Base-by-base conservation (phyloP, 2,113 vertebrate genomes). In the Sebastes schlegelii region DNA sequence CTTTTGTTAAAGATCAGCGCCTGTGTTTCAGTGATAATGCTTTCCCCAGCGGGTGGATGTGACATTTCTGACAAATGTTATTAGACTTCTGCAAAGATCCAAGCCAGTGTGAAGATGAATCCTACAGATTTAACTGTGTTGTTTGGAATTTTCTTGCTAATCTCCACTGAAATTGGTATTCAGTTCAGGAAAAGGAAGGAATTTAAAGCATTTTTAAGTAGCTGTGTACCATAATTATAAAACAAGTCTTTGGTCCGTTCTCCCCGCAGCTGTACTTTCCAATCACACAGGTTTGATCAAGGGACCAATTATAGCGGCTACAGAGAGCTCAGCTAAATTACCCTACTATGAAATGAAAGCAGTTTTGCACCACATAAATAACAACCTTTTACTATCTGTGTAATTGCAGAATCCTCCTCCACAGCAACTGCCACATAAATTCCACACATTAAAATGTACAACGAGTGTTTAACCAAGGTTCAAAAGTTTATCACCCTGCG, bases 281-380 rank as follows among this genome's bases (percentile, higher is more conserved):
- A 82, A 63, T 80, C 68, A 79, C 79, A 76, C 81, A 52, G 64
- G 74, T 91, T 79, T 85, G 77, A 91, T 83, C 84, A 67, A 79
- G 85, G 74, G 83, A 89, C 42, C 90, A 93, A 90, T 92, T 90
- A 93, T 63, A 70, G 61, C 40, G 14, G 78, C 88, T 45, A 61
- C 67, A 60, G 58, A 79, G n/a, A 54, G 77, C 67, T 16, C 57
- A 51, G 48, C 52, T 79, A 66, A 91, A 80, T 82, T 74, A 54
- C 74, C 45, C 72, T 34, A 60, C 75, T 72, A 73, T 79, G 62
- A 79, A 68, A 72, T 40, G 42, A 60, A 82, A 87, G 67, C 40
- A 21, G 34, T 61, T 82, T 55, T 55, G 55, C 49, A 58, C 51
- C 1, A 45, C 54, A 79, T 79, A 79, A 77, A 86, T 71, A 86